phyloP scores from a whole-genome alignment of 2,113 vertebrate species.

The Alouatta palliata region DNA sequence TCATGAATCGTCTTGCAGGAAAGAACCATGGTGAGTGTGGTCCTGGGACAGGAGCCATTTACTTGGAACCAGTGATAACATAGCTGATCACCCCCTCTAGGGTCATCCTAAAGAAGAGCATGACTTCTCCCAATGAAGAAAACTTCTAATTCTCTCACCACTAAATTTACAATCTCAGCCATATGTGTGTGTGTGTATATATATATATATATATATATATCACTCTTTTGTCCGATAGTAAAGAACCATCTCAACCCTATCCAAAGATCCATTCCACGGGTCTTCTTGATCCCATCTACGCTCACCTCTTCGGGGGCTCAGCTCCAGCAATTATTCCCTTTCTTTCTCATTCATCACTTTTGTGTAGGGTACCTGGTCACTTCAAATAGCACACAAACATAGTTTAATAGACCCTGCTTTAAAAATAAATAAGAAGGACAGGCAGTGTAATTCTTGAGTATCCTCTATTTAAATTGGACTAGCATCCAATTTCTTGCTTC shows the following conservation, averaged over 20 bases:
- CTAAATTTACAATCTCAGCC: background rate
- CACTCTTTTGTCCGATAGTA: background rate
- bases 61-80: background rate
- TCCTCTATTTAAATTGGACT: background rate
- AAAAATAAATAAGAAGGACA: background rate
- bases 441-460: background rate
- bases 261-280: fast-evolving
- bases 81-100: background rate
- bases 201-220: background rate
- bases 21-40: slow-evolving; percentile 24
- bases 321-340: background rate
- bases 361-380: background rate
- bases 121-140: background rate
- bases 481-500: background rate
- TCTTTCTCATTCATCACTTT: background rate
- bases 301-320: background rate
- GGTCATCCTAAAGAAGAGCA: background rate
- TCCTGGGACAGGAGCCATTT: background rate
- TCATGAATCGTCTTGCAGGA: slow-evolving; percentile 55
- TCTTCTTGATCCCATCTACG: background rate
- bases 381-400: background rate
- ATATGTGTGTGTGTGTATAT: too few relatives aligned
- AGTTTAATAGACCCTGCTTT: background rate
- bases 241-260: background rate
- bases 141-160: background rate